Conservation (phyloP, 2,113 vertebrate species). For the Opisthocomus hoazin region DNA sequence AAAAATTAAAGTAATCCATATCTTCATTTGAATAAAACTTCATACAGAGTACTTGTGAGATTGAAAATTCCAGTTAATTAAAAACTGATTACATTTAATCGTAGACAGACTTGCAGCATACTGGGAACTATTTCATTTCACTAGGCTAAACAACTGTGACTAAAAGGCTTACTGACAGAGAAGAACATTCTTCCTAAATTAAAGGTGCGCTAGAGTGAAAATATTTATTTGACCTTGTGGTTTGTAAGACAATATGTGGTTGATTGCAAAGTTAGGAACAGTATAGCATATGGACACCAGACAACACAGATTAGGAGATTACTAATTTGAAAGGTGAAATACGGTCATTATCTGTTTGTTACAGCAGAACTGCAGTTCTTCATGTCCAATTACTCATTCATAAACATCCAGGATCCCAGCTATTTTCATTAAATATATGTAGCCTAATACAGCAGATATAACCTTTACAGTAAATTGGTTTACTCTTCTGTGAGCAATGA, state of each 20-base stretch:
- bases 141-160: constrained; percentile 48
- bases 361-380: not conserved
- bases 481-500: not conserved
- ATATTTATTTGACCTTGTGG: not conserved
- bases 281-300: not conserved
- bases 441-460: not conserved
- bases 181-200: constrained; percentile 22
- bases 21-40: constrained; percentile 44
- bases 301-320: not conserved
- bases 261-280: not conserved
- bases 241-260: not conserved
- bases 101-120: constrained; percentile 11
- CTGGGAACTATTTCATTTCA: constrained; percentile 33
- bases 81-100: constrained; percentile 56
- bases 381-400: not conserved
- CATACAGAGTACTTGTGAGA: not conserved
- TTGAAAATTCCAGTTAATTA: constrained; percentile 53
- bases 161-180: constrained; percentile 34
- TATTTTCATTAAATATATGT: not conserved
- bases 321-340: not conserved
- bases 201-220: not conserved
- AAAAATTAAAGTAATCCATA: constrained; percentile 20
- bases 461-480: not conserved
- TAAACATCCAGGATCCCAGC: not conserved
- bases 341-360: not conserved